Conservation (phyloP, 1,140 invertebrate genomes). For the Drosophila rhopaloa region DNA sequence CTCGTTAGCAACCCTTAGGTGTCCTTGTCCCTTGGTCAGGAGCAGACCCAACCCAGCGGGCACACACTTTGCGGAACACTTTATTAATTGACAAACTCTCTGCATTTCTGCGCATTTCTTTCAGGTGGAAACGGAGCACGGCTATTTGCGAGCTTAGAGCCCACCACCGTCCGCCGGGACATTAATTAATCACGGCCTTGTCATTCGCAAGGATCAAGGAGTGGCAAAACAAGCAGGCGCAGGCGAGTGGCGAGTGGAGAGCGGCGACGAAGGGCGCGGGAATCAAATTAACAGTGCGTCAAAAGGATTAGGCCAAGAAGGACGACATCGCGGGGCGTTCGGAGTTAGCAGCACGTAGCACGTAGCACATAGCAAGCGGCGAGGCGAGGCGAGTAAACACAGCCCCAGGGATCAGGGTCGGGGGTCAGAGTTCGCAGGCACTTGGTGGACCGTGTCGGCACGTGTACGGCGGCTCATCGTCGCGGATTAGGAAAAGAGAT, state of each 20-base stretch:
- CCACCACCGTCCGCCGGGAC: constrained; percentile 39
- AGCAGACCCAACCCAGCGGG: too few species aligned
- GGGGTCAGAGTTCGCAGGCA: background rate
- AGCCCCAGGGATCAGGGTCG: background rate
- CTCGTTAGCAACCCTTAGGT: constrained; percentile 14
- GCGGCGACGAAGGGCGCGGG: constrained; percentile 3
- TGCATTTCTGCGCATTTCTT: constrained; percentile 49
- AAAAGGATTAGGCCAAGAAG: constrained; percentile 48
- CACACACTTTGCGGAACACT: constrained; percentile 7
- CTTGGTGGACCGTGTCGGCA: background rate
- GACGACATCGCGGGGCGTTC: too few species aligned
- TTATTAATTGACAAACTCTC: constrained; percentile 48
- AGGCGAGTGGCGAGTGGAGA: background rate
- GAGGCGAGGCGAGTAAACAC: constrained; percentile 19
- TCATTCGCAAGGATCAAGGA: constrained; percentile 29
- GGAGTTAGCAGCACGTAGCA: constrained; percentile 22
- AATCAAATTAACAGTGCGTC: constrained; percentile 64
- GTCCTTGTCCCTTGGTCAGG: background rate
- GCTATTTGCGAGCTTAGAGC: constrained; percentile 57
- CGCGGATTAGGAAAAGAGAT: constrained; percentile 1
- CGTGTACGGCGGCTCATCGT: constrained; percentile 16
- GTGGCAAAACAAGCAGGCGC: background rate
- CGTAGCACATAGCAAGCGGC: constrained; percentile 10
- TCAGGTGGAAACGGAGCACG: constrained; percentile 60
- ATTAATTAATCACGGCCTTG: constrained; percentile 74